Conservation (phyloP, 1,140 invertebrate genomes). For the Cydia pomonella region DNA sequence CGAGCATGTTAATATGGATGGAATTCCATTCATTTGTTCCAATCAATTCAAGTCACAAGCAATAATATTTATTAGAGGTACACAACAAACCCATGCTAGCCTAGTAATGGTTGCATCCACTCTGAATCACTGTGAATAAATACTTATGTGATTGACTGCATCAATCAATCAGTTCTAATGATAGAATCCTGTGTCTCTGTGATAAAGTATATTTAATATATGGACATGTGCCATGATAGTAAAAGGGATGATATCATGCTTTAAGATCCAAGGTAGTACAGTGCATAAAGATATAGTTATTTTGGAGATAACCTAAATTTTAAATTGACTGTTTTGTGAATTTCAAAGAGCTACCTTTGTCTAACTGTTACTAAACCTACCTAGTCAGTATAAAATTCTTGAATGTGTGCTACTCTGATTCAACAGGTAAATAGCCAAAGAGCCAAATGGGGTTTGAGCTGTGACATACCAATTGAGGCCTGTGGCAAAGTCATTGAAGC, state of each 20-base stretch:
- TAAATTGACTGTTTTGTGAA: too few relatives aligned
- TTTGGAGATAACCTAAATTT: background rate
- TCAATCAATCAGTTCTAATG: slow-evolving; percentile 29
- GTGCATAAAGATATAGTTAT: background rate
- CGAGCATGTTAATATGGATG: background rate
- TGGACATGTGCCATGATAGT: slow-evolving; percentile 26
- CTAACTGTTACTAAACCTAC: too few relatives aligned
- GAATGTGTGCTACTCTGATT: too few relatives aligned
- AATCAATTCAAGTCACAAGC: background rate
- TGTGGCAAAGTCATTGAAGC: too few relatives aligned
- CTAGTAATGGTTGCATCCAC: background rate
- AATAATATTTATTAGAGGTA: slow-evolving; percentile 2
- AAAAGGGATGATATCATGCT: slow-evolving; percentile 11
- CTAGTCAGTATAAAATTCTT: too few relatives aligned
- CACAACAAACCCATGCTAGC: background rate
- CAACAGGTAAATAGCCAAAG: too few relatives aligned
- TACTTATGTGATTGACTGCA: background rate
- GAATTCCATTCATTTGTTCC: slow-evolving; percentile 1
- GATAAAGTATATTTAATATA: background rate
- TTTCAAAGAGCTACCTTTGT: too few relatives aligned
- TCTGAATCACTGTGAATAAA: background rate
- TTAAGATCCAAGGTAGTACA: background rate
- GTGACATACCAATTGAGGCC: too few relatives aligned
- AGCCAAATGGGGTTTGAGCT: too few relatives aligned
- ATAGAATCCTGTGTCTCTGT: background rate